These are phyloP conservation scores for Stenichneumon culpator DNA, from an alignment of 2,888 invertebrate species.

Conservation along the genomic window DNA sequence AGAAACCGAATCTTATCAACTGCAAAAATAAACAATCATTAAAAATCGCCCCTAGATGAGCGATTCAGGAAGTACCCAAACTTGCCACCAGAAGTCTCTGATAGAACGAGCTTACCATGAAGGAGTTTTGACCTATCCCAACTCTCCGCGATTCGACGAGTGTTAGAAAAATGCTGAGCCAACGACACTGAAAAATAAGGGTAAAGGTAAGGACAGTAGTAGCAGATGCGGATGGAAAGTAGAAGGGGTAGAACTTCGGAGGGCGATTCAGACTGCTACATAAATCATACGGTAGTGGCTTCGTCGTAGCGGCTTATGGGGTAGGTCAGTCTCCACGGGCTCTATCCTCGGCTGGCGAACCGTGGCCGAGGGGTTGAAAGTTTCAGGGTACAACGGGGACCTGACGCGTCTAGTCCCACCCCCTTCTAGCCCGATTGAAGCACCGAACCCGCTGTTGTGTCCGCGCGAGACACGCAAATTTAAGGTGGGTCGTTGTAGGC, in stretches of 20 bases:
- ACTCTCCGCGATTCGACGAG: too few species aligned
- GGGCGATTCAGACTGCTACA: slow-evolving; percentile 77
- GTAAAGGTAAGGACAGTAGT: slow-evolving; percentile 43
- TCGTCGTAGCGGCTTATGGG: slow-evolving; percentile 72
- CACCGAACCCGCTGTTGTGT: slow-evolving; percentile 57
- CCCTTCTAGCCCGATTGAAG: slow-evolving; percentile 36
- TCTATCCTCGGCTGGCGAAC: slow-evolving; percentile 34
- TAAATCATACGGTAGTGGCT: slow-evolving; percentile 79
- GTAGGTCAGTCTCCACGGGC: slow-evolving; percentile 80
- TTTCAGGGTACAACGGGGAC: slow-evolving; percentile 75
- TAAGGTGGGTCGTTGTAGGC: slow-evolving; percentile 79
- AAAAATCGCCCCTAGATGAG: background rate
- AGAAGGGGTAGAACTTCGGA: slow-evolving; percentile 64
- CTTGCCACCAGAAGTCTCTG: background rate
- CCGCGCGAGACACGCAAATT: slow-evolving; percentile 83
- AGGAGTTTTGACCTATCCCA: too few species aligned
- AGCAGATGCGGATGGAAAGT: slow-evolving; percentile 73
- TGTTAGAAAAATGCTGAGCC: background rate
- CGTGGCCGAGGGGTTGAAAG: slow-evolving; percentile 77
- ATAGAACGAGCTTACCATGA: too few species aligned
- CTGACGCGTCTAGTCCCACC: slow-evolving; percentile 21
- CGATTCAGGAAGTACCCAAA: background rate
- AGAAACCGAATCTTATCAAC: background rate
- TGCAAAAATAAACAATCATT: background rate
- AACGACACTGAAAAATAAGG: background rate